Evolutionary conservation across 2,113 vertebrate species (phyloP).

Genomic region (Mustela lutreola): DNA sequence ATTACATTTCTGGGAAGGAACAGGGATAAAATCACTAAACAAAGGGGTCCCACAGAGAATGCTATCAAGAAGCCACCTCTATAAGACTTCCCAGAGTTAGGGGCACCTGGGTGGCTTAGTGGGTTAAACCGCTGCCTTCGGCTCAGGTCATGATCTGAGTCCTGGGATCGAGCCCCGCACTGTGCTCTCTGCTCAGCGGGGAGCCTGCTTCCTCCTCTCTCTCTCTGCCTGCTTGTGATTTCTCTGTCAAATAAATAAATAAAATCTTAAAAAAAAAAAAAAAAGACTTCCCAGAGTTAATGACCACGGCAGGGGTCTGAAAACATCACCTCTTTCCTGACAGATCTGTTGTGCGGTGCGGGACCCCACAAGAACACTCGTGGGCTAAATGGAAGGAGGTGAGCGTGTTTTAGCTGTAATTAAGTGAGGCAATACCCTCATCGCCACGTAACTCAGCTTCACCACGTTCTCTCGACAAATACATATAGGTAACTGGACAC

Average conservation of each 20-base stretch:
- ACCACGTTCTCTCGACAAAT: background rate
- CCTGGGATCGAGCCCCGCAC: too few relatives aligned
- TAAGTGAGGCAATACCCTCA: background rate
- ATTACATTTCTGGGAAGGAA: background rate
- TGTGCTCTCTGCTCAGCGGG: too few relatives aligned
- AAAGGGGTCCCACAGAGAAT: background rate
- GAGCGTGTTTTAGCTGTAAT: background rate
- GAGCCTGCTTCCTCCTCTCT: too few relatives aligned
- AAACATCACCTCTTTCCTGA: background rate
- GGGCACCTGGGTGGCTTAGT: too few relatives aligned
- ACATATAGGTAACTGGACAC: background rate
- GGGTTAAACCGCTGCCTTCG: too few relatives aligned
- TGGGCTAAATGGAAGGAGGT: background rate
- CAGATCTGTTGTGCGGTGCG: background rate
- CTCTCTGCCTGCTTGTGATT: too few relatives aligned
- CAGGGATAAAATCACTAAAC: background rate
- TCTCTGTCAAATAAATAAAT: too few relatives aligned
- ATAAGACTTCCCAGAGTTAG: background rate
- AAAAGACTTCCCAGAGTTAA: background rate
- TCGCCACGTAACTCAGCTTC: background rate
- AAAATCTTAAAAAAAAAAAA: too few relatives aligned
- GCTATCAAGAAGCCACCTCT: background rate
- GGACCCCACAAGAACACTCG: background rate
- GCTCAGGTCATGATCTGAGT: too few relatives aligned
- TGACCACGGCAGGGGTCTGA: background rate